Evolutionary conservation across 2,888 invertebrate species (phyloP), one percentile per base, ranked within the genome.

Genomic region (Operophtera brumata): DNA sequence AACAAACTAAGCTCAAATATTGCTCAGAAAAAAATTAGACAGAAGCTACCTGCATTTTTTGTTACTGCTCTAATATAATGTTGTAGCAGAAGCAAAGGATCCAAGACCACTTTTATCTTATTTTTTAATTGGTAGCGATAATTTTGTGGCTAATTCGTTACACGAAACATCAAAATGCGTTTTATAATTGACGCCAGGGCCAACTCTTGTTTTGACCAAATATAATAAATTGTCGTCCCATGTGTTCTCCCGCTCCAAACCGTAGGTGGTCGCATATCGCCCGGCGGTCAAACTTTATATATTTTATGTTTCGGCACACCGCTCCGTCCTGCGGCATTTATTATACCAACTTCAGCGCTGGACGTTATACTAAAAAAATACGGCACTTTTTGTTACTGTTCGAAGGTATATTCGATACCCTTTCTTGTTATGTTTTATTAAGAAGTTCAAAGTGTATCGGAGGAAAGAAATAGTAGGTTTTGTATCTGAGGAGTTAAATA

Each of bases 261-360:
- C 59, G 71, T 81, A 84, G 84, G 84, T 86, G 83, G 82, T 75
- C 77, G 73, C 70, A 72, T 46, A 52, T 76, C 78, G 77, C 76
- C 62, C 65, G 70, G 73, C 84, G 86, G 85, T 84, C 87, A 86
- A 87, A 87, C 84, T 87, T 86, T 86, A 86, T 86, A 84, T 84
- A 84, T 86, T 86, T 87, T 85, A 86, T 80, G 82, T 84, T 77
- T 74, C 72, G 76, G 75, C 76, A 67, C 78, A 77, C 77, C 81
- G 75, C 69, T 62, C 66, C 67, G 59, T n/a, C 64, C 62, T 65
- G 66, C 70, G 80, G 77, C 83, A 82, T 84, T 84, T 87, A 84
- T 86, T 85, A 83, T 79, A 71, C 71, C 73, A 63, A 70, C 73
- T 76, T 57, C 62, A 62, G 64, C 57, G 61, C 62, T 59, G 62